phyloP scores from a whole-genome alignment of 2,888 invertebrate genomes.

The Dilophus febrilis region DNA sequence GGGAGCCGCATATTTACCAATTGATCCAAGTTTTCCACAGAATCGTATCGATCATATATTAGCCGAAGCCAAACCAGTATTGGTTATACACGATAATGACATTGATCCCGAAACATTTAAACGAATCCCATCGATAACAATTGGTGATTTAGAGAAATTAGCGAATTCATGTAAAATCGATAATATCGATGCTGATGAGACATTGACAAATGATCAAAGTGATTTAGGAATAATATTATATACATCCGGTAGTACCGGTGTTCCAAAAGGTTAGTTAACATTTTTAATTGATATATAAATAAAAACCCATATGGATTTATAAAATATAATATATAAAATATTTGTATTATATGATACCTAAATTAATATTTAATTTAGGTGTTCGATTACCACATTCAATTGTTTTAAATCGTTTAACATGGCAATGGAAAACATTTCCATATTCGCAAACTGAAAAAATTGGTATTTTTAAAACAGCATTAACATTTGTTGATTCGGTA shows the following conservation, averaged over 20 bases:
- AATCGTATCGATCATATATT: slow-evolving; percentile 60
- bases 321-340: too few species aligned
- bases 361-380: slow-evolving; percentile 32
- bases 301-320: too few species aligned
- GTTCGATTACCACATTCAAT: slow-evolving; percentile 63
- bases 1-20: slow-evolving; percentile 69
- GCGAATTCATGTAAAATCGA: slow-evolving; percentile 12
- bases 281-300: too few species aligned
- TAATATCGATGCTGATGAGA: slow-evolving; percentile 24
- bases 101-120: slow-evolving; percentile 20
- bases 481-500: slow-evolving; percentile 82
- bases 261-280: slow-evolving; percentile 58
- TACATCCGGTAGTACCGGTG: slow-evolving; percentile 79
- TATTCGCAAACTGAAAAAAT: slow-evolving; percentile 45
- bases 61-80: slow-evolving; percentile 50
- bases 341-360: too few species aligned
- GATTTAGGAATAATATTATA: slow-evolving; percentile 58
- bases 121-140: slow-evolving; percentile 16
- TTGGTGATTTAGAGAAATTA: slow-evolving; percentile 20
- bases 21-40: slow-evolving; percentile 55
- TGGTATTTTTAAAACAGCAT: slow-evolving; percentile 77
- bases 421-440: slow-evolving; percentile 77
- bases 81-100: slow-evolving; percentile 42
- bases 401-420: slow-evolving; percentile 64
- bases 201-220: slow-evolving; percentile 27